Percentiles rank a stretch among this genome's conserved stretches.
These are phyloP conservation scores for Aurelia sp. DNA, from an alignment of 30 jellyfish, hydroid and myxozoan genomes.

Conservation along the genomic window DNA sequence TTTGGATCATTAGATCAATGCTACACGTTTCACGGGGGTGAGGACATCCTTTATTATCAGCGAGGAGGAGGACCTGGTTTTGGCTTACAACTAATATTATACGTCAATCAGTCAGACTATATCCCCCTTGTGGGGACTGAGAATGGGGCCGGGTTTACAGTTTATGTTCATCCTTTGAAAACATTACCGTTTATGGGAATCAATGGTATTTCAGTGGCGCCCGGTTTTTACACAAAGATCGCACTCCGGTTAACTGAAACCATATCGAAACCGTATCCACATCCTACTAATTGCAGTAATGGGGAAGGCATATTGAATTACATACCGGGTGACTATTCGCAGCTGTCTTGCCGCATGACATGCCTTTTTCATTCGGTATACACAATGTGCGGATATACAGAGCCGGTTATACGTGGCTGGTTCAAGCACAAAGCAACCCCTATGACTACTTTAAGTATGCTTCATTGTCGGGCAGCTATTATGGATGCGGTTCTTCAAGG, in stretches of 20 bases:
- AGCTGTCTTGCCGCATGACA: conserved; percentile 6
- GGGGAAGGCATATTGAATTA: conserved; percentile 28
- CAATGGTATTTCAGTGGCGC: conserved; percentile 38
- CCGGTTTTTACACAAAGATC: conserved; percentile 24
- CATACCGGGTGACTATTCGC: conserved; percentile 55
- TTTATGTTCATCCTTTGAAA: conserved; percentile 11
- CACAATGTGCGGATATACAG: conserved; percentile 32
- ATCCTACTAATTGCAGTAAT: conserved; percentile 45
- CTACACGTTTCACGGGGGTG: conserved; percentile 26
- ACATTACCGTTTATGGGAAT: conserved; percentile 40
- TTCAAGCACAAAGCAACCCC: background rate
- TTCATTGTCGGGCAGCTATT: conserved; percentile 23
- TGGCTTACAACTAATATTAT: conserved; percentile 39
- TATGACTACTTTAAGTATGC: conserved; percentile 41
- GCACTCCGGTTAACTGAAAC: conserved; percentile 13
- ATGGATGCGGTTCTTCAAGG: background rate
- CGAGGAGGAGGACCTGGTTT: conserved; percentile 34
- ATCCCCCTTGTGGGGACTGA: conserved; percentile 33
- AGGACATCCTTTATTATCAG: conserved; percentile 13
- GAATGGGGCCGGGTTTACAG: conserved; percentile 52
- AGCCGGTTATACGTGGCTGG: conserved; percentile 8
- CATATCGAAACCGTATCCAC: conserved; percentile 16
- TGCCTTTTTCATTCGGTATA: conserved; percentile 31
- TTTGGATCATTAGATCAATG: background rate
- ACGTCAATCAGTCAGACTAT: conserved; percentile 32